Conservation (phyloP, 2,888 invertebrate species). For the Podabrus alpinus region DNA sequence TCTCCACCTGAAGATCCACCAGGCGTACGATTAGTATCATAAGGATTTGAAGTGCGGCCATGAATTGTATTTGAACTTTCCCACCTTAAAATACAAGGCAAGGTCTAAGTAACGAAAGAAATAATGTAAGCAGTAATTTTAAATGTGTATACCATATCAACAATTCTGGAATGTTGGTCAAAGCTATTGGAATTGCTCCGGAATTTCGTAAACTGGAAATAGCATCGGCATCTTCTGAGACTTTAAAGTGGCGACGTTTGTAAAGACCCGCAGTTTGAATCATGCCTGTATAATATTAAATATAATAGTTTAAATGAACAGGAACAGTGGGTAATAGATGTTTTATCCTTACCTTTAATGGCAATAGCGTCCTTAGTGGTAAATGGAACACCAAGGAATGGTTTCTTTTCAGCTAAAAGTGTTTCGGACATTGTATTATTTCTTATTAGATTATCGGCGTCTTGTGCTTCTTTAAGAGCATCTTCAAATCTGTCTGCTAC, state of each 20-base stretch:
- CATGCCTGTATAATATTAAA: slow-evolving; percentile 60
- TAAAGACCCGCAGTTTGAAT: slow-evolving; percentile 82
- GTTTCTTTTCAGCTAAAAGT: slow-evolving; percentile 70
- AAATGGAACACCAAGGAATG: slow-evolving; percentile 89
- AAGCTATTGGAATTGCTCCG: slow-evolving; percentile 86
- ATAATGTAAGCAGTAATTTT: neutral
- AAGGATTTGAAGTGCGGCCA: slow-evolving; percentile 84
- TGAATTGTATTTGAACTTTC: slow-evolving; percentile 84
- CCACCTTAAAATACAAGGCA: no score
- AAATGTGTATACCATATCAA: slow-evolving; percentile 81
- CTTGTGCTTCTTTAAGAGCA: slow-evolving; percentile 77
- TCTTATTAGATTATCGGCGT: slow-evolving; percentile 73
- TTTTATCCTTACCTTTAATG: slow-evolving; percentile 67
- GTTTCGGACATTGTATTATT: slow-evolving; percentile 63
- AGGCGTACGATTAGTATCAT: slow-evolving; percentile 81
- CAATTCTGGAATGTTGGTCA: slow-evolving; percentile 91
- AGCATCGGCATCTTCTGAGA: slow-evolving; percentile 74
- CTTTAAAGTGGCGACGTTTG: slow-evolving; percentile 66
- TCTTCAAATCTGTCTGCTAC: slow-evolving; percentile 80
- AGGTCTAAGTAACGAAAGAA: no score
- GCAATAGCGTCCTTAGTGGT: slow-evolving; percentile 87
- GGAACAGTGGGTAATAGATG: no score
- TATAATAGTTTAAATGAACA: no score
- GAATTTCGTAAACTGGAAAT: slow-evolving; percentile 74
- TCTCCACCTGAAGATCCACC: slow-evolving; percentile 95